phyloP scores from a whole-genome alignment of 1,140 invertebrate species.

The Batillaria attramentaria region DNA sequence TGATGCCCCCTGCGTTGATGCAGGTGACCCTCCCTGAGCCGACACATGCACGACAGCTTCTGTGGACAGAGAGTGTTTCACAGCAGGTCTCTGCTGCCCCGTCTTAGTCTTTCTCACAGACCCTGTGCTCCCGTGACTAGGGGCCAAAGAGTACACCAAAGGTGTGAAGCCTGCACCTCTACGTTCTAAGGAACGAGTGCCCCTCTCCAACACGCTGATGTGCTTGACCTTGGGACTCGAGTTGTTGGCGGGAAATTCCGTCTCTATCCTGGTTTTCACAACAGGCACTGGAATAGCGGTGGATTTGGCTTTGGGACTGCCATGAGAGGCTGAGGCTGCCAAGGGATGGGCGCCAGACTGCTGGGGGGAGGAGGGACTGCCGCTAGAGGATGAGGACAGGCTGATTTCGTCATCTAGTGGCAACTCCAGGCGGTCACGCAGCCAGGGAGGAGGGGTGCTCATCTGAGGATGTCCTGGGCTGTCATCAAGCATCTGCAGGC shows the following conservation, averaged over 20 bases:
- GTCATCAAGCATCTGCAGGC: conserved; percentile 54
- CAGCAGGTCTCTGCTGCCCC: neutral
- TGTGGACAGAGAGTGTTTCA: conserved; percentile 37
- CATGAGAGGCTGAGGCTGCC: conserved; percentile 1
- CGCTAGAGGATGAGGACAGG: conserved; percentile 32
- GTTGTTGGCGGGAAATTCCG: conserved; percentile 67
- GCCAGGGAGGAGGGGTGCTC: conserved; percentile 66
- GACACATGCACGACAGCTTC: conserved; percentile 11
- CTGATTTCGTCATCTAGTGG: conserved; percentile 22
- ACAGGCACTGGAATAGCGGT: conserved; percentile 30
- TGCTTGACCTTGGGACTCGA: conserved; percentile 66
- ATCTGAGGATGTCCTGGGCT: conserved; percentile 54
- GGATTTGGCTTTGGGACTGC: conserved; percentile 9
- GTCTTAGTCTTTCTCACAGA: conserved; percentile 13
- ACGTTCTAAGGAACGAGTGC: conserved; percentile 38
- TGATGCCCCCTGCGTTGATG: neutral
- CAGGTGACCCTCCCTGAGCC: neutral
- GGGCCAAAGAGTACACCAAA: neutral
- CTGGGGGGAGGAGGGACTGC: conserved; percentile 43
- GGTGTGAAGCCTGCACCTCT: neutral
- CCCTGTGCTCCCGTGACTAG: neutral
- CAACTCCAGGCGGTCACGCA: conserved; percentile 50
- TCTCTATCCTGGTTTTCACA: conserved; percentile 62
- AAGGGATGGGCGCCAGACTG: conserved; percentile 35
- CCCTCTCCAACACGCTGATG: conserved; percentile 54